Base-by-base conservation (phyloP, 2,888 invertebrate genomes). In the Laothoe populi region DNA sequence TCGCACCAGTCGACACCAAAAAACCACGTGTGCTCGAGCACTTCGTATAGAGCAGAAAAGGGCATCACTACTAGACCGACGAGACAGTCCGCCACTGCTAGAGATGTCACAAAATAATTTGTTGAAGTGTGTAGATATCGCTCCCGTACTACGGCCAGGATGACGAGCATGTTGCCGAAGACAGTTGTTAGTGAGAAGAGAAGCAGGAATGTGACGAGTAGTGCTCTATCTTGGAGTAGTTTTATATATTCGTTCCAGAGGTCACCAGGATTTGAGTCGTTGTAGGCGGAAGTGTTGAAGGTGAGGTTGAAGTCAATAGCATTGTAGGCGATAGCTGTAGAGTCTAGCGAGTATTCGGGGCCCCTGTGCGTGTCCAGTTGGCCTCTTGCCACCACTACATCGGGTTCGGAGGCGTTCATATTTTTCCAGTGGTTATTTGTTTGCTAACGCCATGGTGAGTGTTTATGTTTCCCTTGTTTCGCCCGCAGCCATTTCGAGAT, bases 1-100 rank as follows among this genome's bases (percentile, higher is more conserved):
- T 99, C 99, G 86, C 99, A 99, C 97, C 98, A 98, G 77, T 97
- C 96, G 2, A 96, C 95, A 4, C 99, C 99, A 83, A 98, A 99
- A 72, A 98, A 96, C 99, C 99, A 99, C 24, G 96, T 96, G 77
- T 97, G 96, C 76, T 97, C 97, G 31, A 97, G 90, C 13, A 97
- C 96, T 87, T 98, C 98, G 82, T 98, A 97, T 13, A 98, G 93
- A 0, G 98, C 98, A 67, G 97, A 97, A 87, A 99, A 98, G 0
- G 99, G 99, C 99, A 99, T 99, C 59, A 99, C 99, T 3, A 99
- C 97, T 58, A 98, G 92, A 0, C 99, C 99, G 4, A 99, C 99
- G 49, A 99, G 93, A 74, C 99, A 98, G 84, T 99, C 99, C 0
- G 99, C 99, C 24, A 98, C 97, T 0, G 99, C 99, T 67, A 99